These are phyloP conservation scores for Acanthis flammea DNA, from an alignment of 2,797 vertebrate species.

Conservation along the genomic window DNA sequence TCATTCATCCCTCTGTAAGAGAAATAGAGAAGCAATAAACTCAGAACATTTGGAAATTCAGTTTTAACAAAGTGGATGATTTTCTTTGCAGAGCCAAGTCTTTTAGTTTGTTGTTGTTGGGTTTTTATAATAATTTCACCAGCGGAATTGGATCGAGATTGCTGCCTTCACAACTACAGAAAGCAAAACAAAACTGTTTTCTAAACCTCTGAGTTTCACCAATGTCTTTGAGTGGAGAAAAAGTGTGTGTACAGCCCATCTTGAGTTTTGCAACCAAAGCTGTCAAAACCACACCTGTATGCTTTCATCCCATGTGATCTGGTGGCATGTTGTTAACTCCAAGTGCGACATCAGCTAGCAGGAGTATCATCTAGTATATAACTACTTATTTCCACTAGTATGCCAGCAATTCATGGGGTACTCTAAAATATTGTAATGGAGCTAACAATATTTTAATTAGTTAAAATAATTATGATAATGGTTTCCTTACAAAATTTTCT, in stretches of 20 bases:
- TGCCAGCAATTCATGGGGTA: not conserved
- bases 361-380: not conserved
- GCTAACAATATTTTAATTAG: not conserved
- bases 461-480: not conserved
- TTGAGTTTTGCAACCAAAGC: not conserved
- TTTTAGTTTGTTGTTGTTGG: slow-evolving; percentile 37
- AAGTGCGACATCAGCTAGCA: not conserved
- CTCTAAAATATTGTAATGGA: not conserved
- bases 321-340: not conserved
- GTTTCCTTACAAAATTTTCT: not conserved
- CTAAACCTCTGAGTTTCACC: not conserved
- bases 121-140: slow-evolving; percentile 37
- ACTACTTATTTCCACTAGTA: not conserved
- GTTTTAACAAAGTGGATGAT: slow-evolving; percentile 66
- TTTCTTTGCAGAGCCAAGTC: slow-evolving; percentile 47
- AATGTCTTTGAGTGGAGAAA: not conserved
- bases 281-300: not conserved
- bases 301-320: not conserved
- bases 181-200: slow-evolving; percentile 35
- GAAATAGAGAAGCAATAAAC: slow-evolving; percentile 48
- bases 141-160: slow-evolving; percentile 18
- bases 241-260: not conserved
- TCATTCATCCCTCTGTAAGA: slow-evolving; percentile 56
- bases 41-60: slow-evolving; percentile 47
- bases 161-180: slow-evolving; percentile 7